A percentile compares a stretch with the other conserved stretches of the same genome.
Evolutionary conservation across 1,140 invertebrate genomes (phyloP).

Genomic region (honey bee (Apis mellifera)): DNA sequence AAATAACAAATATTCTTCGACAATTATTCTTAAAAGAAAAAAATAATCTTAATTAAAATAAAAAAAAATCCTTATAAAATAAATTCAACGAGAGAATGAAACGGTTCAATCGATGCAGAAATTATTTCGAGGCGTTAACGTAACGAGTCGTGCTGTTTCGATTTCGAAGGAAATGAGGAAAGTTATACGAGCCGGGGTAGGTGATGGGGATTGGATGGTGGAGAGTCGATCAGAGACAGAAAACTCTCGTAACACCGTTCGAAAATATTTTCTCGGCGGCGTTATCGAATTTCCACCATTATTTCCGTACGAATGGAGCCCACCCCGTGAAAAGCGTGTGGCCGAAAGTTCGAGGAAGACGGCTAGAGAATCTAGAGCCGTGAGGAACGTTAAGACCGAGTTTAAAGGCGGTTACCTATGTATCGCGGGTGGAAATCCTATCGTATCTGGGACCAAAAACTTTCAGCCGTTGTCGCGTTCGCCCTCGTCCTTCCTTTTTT

Average conservation of each 20-base stretch:
- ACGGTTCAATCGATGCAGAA: background rate
- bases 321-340: slow-evolving; percentile 17
- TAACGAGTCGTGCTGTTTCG: background rate
- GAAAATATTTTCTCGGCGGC: slow-evolving; percentile 42
- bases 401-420: slow-evolving; percentile 21
- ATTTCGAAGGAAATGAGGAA: slow-evolving; percentile 32
- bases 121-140: background rate
- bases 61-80: background rate
- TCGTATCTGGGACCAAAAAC: slow-evolving; percentile 3
- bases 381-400: slow-evolving; percentile 35
- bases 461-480: background rate
- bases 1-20: no score
- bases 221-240: background rate
- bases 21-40: no score
- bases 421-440: background rate
- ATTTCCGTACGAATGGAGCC: slow-evolving; percentile 33
- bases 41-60: no score
- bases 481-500: background rate
- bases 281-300: slow-evolving; percentile 45
- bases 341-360: slow-evolving; percentile 28
- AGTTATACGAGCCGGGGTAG: slow-evolving; percentile 3
- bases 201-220: background rate
- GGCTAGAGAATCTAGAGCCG: background rate
- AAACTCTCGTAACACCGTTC: background rate
- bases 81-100: background rate